Evolutionary conservation across 2,888 invertebrate genomes (phyloP).

Genomic region (Apeira syringaria): DNA sequence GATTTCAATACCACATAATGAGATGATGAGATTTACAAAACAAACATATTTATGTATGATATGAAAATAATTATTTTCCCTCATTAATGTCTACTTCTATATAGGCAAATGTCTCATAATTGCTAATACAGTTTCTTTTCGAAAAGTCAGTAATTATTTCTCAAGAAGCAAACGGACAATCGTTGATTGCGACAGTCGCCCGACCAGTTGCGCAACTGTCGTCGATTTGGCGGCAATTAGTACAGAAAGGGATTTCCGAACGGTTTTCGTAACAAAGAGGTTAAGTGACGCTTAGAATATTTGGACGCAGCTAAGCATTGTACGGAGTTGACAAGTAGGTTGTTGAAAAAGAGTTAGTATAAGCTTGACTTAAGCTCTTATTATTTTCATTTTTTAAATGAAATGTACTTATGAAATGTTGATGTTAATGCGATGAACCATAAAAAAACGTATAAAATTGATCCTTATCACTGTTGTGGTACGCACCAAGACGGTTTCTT

Average conservation of each 20-base stretch:
- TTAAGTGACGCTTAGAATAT: constrained; percentile 7
- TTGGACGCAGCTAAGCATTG: constrained; percentile 4
- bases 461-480: too few relatives aligned
- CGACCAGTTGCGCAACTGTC: constrained; percentile 34
- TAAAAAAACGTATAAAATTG: too few relatives aligned
- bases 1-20: too few relatives aligned
- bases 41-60: too few relatives aligned
- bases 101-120: constrained; percentile 16
- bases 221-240: constrained; percentile 59
- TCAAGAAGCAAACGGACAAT: constrained; percentile 32
- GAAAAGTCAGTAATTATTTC: constrained; percentile 41
- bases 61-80: constrained; percentile 4
- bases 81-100: constrained; percentile 15
- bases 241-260: constrained; percentile 47
- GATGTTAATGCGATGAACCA: too few relatives aligned
- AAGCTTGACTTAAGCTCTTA: too few relatives aligned
- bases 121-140: constrained; percentile 42
- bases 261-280: constrained; percentile 37
- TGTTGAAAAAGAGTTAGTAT: too few relatives aligned
- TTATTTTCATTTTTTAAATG: too few relatives aligned
- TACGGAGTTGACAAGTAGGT: too few relatives aligned
- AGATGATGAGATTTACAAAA: too few relatives aligned
- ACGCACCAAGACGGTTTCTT: too few relatives aligned
- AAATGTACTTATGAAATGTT: too few relatives aligned
- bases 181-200: constrained; percentile 36